Conservation (phyloP, 2,888 invertebrate genomes). For the Drosophila mulleri region DNA sequence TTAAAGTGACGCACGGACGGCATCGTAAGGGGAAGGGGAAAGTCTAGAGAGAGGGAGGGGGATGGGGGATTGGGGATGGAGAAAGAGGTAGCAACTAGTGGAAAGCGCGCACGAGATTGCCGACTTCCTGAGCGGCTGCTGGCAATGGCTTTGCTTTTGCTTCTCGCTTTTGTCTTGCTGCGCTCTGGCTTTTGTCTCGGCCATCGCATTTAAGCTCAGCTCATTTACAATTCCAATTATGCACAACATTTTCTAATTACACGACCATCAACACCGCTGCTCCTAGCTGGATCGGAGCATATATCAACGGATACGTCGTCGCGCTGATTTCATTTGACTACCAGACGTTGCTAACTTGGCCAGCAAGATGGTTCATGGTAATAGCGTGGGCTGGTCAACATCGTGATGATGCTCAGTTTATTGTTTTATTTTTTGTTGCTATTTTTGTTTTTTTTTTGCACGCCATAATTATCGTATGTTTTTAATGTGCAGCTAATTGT, state of each 20-base stretch:
- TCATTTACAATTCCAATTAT: conserved; percentile 83
- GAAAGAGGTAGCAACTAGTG: conserved; percentile 22
- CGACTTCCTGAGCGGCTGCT: conserved; percentile 66
- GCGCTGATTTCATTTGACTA: conserved; percentile 78
- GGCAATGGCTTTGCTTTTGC: conserved; percentile 18
- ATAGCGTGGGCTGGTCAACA: conserved; percentile 68
- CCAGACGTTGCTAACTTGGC: conserved; percentile 46
- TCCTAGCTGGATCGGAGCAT: conserved; percentile 11
- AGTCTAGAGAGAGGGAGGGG: background rate
- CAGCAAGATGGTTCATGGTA: conserved; percentile 27
- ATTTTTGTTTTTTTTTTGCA: conserved; percentile 31
- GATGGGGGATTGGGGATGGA: background rate
- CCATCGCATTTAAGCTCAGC: conserved; percentile 46
- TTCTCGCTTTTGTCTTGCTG: conserved; percentile 8
- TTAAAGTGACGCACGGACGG: conserved; percentile 1
- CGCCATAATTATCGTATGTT: conserved; percentile 81
- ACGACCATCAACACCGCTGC: conserved; percentile 71
- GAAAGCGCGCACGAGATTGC: conserved; percentile 70
- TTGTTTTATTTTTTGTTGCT: background rate
- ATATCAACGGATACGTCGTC: conserved; percentile 71
- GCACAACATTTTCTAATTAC: conserved; percentile 82
- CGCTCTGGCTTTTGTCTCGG: conserved; percentile 12
- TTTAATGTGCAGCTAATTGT: conserved; percentile 84
- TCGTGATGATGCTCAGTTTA: conserved; percentile 36
- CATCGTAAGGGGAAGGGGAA: background rate